Evolutionary conservation across 2,113 vertebrate genomes (phyloP).

Genomic region (Cacatua alba): DNA sequence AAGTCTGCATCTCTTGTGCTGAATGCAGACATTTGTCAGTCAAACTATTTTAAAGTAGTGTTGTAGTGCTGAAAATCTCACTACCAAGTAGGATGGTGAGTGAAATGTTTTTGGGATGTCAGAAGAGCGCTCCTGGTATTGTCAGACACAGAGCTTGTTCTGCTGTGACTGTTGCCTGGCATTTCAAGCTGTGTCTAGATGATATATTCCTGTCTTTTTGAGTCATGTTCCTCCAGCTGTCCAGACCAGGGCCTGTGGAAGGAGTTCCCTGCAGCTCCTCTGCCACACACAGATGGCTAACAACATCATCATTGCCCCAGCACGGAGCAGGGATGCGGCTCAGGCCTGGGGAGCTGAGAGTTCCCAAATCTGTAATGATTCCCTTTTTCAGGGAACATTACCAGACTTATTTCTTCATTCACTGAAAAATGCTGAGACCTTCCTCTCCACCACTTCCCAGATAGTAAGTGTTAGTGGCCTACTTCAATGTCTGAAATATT

Average conservation of each 20-base stretch:
- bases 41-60: background rate
- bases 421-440: background rate
- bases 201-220: background rate
- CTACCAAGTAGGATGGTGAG: background rate
- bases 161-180: background rate
- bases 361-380: background rate
- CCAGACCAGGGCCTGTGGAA: background rate
- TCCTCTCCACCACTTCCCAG: background rate
- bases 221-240: background rate
- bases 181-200: background rate
- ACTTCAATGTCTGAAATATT: background rate
- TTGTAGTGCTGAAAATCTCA: background rate
- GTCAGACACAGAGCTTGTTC: background rate
- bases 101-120: background rate
- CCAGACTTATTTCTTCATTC: background rate
- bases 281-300: accelerated
- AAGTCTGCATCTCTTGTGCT: background rate
- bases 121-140: background rate
- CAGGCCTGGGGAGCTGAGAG: background rate
- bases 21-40: background rate
- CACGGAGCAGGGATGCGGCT: background rate
- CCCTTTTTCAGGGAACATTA: background rate
- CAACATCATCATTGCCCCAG: background rate
- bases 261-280: background rate
- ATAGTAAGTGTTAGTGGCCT: background rate